Percentiles rank a stretch among this genome's conserved stretches.
Evolutionary conservation across 2,888 invertebrate genomes (phyloP).

Genomic region (Adelphocoris suturalis): DNA sequence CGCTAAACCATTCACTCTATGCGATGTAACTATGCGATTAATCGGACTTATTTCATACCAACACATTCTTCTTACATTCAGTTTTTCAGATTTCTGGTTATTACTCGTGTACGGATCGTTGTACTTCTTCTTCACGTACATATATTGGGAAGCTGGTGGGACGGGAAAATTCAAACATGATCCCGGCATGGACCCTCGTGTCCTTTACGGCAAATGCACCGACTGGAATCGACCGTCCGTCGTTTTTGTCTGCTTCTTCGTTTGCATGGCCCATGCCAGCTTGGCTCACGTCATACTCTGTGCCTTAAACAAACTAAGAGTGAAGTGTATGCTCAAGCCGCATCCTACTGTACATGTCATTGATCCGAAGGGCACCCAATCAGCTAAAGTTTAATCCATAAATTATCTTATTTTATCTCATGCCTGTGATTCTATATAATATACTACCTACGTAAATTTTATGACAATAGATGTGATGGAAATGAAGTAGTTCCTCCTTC

Average conservation of each 20-base stretch:
- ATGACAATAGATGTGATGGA: too few species aligned
- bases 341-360: not conserved
- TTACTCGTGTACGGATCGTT: not conserved
- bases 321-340: conserved; percentile 4
- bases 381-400: too few species aligned
- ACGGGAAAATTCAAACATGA: not conserved
- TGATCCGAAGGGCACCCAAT: too few species aligned
- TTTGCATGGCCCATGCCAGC: not conserved
- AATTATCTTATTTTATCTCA: too few species aligned
- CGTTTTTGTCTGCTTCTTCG: not conserved
- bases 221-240: not conserved
- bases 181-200: too few species aligned
- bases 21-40: too few species aligned
- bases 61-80: not conserved
- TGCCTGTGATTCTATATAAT: too few species aligned
- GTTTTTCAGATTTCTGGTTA: conserved; percentile 37
- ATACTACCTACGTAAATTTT: too few species aligned
- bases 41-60: too few species aligned
- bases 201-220: not conserved
- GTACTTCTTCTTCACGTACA: conserved; percentile 4
- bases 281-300: conserved; percentile 28
- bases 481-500: too few species aligned
- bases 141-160: conserved; percentile 6
- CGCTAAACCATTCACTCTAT: too few species aligned
- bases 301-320: not conserved